Percentiles rank a stretch among this genome's conserved stretches.
phyloP scores from a whole-genome alignment of 2,888 invertebrate genomes.

The Capitulum mitella region DNA sequence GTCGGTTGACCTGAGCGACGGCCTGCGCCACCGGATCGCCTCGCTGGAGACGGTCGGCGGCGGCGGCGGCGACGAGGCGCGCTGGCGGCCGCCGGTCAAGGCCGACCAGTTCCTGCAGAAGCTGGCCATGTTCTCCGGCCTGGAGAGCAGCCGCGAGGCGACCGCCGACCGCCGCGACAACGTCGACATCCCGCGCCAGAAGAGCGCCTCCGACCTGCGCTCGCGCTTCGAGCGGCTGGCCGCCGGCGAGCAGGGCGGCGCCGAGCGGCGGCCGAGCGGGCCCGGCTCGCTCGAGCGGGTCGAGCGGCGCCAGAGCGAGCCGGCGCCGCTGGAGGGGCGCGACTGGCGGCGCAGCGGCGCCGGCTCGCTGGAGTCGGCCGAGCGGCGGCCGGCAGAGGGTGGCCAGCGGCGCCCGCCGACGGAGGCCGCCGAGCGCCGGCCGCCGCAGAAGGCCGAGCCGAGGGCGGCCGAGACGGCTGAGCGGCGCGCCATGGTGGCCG shows the following conservation, averaged over 20 bases:
- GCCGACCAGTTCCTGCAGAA: constrained; percentile 37
- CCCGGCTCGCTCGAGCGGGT: constrained; percentile 24
- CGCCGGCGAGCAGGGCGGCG: not conserved
- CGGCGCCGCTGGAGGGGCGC: not conserved
- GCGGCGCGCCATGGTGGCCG: not conserved
- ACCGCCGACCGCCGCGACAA: constrained; percentile 25
- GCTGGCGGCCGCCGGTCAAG: constrained; percentile 34
- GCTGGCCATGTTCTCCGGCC: constrained; percentile 36
- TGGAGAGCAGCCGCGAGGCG: constrained; percentile 31
- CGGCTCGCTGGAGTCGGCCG: not conserved
- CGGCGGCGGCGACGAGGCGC: constrained; percentile 16
- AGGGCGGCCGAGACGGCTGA: not conserved
- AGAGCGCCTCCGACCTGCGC: constrained; percentile 59
- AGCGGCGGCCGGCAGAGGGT: not conserved
- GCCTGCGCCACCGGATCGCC: constrained; percentile 36
- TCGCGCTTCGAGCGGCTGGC: not conserved
- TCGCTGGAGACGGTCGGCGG: constrained; percentile 35
- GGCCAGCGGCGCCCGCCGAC: not conserved
- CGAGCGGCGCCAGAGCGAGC: constrained; percentile 22
- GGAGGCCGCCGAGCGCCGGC: not conserved
- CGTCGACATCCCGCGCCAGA: constrained; percentile 53
- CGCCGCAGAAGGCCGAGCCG: not conserved
- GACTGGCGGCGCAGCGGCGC: not conserved
- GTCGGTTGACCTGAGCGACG: constrained; percentile 20
- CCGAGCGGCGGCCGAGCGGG: constrained; percentile 22